Evolutionary conservation across 1,140 invertebrate genomes (phyloP).

Genomic region (Apis florea): DNA sequence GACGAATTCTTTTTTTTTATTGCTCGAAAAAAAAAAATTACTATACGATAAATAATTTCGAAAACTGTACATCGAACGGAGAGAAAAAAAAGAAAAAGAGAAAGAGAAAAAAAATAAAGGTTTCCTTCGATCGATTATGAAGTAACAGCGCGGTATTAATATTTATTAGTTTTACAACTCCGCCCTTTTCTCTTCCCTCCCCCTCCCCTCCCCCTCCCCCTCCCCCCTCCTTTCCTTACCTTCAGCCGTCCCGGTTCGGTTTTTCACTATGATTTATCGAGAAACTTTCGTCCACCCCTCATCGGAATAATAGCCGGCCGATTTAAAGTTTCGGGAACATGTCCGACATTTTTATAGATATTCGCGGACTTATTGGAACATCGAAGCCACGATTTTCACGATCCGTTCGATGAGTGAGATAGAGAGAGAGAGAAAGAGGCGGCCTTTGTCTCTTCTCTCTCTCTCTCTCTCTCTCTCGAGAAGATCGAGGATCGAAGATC

Average conservation of each 20-base stretch:
- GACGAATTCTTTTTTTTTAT: background rate
- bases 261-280: conserved; percentile 68
- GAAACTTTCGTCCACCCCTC: conserved; percentile 65
- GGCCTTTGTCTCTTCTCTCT: no score
- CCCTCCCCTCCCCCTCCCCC: background rate
- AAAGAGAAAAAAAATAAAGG: background rate
- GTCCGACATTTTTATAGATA: conserved; percentile 63
- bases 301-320: conserved; percentile 64
- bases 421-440: no score
- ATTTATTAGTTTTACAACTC: conserved; percentile 71
- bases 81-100: background rate
- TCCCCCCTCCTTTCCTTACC: no score
- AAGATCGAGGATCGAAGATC: no score
- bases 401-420: background rate
- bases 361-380: conserved; percentile 41
- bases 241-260: background rate
- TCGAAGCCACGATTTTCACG: background rate
- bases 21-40: background rate
- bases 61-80: background rate
- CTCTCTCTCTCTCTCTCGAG: no score
- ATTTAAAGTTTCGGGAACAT: conserved; percentile 66
- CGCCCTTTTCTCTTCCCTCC: conserved; percentile 49
- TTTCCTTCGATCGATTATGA: conserved; percentile 56
- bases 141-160: conserved; percentile 66
- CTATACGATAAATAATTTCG: background rate